These are phyloP conservation scores for Psophia crepitans DNA, from an alignment of 2,113 vertebrate genomes.

Conservation along the genomic window DNA sequence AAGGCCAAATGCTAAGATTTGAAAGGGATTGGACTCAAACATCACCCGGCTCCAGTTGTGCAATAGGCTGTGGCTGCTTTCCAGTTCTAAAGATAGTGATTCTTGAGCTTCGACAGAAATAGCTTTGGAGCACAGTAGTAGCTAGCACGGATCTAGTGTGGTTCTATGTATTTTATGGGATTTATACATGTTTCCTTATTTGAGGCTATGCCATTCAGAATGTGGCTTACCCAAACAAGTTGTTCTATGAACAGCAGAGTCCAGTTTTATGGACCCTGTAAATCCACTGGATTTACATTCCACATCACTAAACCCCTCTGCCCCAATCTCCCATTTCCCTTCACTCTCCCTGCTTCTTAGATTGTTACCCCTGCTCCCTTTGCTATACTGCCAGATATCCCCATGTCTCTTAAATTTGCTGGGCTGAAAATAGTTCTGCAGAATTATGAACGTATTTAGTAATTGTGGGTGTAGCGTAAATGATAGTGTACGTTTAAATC, in stretches of 20 bases:
- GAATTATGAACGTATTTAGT: not conserved
- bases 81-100: not conserved
- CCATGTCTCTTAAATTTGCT: not conserved
- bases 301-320: not conserved
- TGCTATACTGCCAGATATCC: not conserved
- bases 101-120: not conserved
- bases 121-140: not conserved
- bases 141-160: not conserved
- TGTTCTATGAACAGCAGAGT: not conserved
- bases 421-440: not conserved
- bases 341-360: not conserved
- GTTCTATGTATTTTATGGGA: not conserved
- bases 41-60: not conserved
- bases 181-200: not conserved
- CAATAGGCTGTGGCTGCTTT: not conserved
- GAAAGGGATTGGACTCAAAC: not conserved
- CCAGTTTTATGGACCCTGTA: not conserved
- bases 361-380: not conserved
- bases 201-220: not conserved
- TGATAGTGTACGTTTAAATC: not conserved
- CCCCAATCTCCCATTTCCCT: not conserved
- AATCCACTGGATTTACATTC: not conserved
- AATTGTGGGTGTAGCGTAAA: not conserved
- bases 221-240: not conserved
- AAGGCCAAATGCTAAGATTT: not conserved